Evolutionary conservation across 2,888 invertebrate species (phyloP), one percentile per base, ranked within the genome.

Genomic region (Plebejus anna): DNA sequence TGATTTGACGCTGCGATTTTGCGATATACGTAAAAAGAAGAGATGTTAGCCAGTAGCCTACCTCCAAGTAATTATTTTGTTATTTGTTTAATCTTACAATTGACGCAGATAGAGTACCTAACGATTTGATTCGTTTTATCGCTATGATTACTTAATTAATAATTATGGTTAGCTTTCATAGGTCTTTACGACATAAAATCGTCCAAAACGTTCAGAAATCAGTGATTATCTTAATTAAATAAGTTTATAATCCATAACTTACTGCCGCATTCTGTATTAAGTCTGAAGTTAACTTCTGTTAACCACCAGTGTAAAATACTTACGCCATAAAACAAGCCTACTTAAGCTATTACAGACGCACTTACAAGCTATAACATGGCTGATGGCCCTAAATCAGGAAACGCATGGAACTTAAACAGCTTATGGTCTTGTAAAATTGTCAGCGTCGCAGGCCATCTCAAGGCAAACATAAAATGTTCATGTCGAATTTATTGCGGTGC

Each of bases 401-500:
- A 66, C 32, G 7, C 28, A 66, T 66, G 66, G 66, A 66, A 13
- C 36, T 66, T 32, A 66, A 16, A 13, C 32, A 66, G 66, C 5
- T 5, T 32, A 66, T 32, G 66, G 66, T 36, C 32, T 66, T 66
- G 66, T 66, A 32, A 66, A 66, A 36, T 66, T 28, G 66, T 66
- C 32, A 66, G 32, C 66, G 32, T 66, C 66, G 32, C 32, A 66
- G 66, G 32, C 66, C 32, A 66, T 16, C 66, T 66, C 32, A 36
- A 66, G 32, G 13, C 66, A 66, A 4, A 66, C 66, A 66, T 66
- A 66, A 66, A 66, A 66, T 66, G 66, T 66, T 66, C 32, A 66
- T 66, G 66, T 66, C 66, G 66, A 66, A 32, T 66, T 66, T 66
- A 66, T 72, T 72, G 47, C 47, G 47, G 47, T 47, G 72, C 72